Base-by-base conservation (phyloP, 2,113 vertebrate species). In the Dinomys branickii region DNA sequence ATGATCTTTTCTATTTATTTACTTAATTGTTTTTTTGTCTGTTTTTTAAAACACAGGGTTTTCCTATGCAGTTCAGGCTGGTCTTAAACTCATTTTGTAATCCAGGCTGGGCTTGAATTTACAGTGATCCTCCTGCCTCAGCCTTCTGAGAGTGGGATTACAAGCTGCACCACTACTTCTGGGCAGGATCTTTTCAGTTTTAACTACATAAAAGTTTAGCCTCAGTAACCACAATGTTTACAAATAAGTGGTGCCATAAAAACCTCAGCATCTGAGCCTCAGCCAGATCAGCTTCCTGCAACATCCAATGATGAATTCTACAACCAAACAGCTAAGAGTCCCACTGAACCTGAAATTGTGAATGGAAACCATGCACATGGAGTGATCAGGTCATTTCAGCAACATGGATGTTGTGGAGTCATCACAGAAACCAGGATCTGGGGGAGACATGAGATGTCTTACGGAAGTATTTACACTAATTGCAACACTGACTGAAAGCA, bases 211-310 rank as follows among this genome's bases (percentile, higher is more conserved):
- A 94, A 98, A 98, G 85, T 98, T 98, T 97, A 82, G 80, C 33
- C 71, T 98, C 95, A 98, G 98, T 98, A 97, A 98, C 97, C 97
- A 98, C 97, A 95, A 98, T 97, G 92, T 98, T 98, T 98, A 97
- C 96, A 98, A 98, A 98, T 98, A 98, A 98, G 94, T 94, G 97
- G 95, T 97, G 95, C 71, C 96, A 97, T 97, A 92, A 98, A 97
- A 97, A 97, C 91, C 97, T 97, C 94, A 97, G 81, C 90, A 98
- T 96, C 97, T 97, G 98, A 96, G 91, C 87, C 95, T 44, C 89
- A 96, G 97, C 96, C 97, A 98, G 97, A 95, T 98, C 94, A 97
- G 93, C 97, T 97, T 98, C 95, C 96, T 0, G n/a, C 97, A 98
- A 97, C 94, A 97, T 96, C 86, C 94, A 98, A 90, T 93, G 96